Base-by-base conservation (phyloP, 2,113 vertebrate genomes). In the Danionella cerebrum region DNA sequence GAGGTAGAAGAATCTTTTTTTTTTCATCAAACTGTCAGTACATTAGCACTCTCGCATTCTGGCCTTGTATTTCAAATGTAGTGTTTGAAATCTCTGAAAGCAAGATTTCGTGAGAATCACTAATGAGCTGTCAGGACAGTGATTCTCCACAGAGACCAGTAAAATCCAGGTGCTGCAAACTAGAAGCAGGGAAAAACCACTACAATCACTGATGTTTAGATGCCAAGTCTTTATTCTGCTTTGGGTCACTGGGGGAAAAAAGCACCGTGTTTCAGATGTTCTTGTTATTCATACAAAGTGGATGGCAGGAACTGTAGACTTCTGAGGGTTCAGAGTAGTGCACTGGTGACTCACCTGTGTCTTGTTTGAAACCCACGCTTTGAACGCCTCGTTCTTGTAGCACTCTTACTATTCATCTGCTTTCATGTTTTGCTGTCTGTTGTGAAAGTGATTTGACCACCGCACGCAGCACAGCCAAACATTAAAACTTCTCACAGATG, bases 381-480 rank as follows among this genome's bases (percentile, higher is more conserved):
- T 84, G 83, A 82, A 81, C 79, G 77, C 78, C 69, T 71, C 79
- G 78, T 75, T 82, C 80, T 85, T 83, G 78, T 82, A 80, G 79
- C 73, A 38, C 35, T 63, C 36, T 68, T 36, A 48, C 33, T 74
- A 79, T 83, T 76, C 60, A 69, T 80, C 77, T 79, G 47, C 78
- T 84, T 84, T 85, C 72, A 82, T 85, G 83, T 81, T 79, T 74
- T 51, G 44, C 71, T 72, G 70, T 72, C 65, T 39, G 9, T 68
- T 51, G 73, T 77, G 79, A 85, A 85, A 83, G 79, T 81, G 75
- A 81, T 25, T 65, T 70, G 64, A 67, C 71, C 10, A 22, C 55
- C 65, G 52, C 47, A 16, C 59, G 39, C 45, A 35, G 41, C 39
- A 41, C 36, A 53, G 65, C 16, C 31, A 67, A 69, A 57, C 42